Conservation (phyloP, 2,888 invertebrate species). For the Orchestes rusci region DNA sequence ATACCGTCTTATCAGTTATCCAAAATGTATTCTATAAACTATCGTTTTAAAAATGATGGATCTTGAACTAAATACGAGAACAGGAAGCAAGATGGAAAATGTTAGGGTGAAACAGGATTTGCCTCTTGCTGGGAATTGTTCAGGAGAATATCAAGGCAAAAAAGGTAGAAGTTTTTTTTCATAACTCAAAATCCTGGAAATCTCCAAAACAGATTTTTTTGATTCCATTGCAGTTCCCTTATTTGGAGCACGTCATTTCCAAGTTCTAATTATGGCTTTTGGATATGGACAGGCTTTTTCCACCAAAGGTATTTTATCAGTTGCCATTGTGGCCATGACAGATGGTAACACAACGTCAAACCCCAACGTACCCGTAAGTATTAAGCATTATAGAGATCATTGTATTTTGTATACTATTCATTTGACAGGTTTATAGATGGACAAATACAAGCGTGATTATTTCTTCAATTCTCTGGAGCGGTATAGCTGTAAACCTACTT, state of each 20-base stretch:
- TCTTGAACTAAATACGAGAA: too few species aligned
- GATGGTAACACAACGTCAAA: conserved; percentile 42
- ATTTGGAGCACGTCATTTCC: conserved; percentile 56
- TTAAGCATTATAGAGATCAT: background rate
- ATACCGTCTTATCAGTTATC: too few species aligned
- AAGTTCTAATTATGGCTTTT: conserved; percentile 52
- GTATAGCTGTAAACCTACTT: conserved; percentile 64
- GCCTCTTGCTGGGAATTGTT: too few species aligned
- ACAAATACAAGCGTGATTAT: conserved; percentile 45
- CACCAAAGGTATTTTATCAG: conserved; percentile 57
- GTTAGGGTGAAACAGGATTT: too few species aligned
- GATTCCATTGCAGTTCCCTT: conserved; percentile 45
- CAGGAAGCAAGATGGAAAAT: too few species aligned
- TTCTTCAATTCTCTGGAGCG: conserved; percentile 77
- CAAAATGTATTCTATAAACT: too few species aligned
- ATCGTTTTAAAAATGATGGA: too few species aligned
- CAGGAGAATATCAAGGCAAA: too few species aligned
- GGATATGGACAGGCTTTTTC: conserved; percentile 53
- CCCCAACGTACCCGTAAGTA: conserved; percentile 44
- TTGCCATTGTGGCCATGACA: conserved; percentile 67
- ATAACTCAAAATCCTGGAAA: too few species aligned
- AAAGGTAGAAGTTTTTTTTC: too few species aligned
- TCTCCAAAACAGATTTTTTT: too few species aligned
- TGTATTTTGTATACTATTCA: conserved; percentile 1
- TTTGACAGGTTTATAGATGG: conserved; percentile 21